phyloP scores from a whole-genome alignment of 2,113 vertebrate species.

The Hemichromis elongatus region DNA sequence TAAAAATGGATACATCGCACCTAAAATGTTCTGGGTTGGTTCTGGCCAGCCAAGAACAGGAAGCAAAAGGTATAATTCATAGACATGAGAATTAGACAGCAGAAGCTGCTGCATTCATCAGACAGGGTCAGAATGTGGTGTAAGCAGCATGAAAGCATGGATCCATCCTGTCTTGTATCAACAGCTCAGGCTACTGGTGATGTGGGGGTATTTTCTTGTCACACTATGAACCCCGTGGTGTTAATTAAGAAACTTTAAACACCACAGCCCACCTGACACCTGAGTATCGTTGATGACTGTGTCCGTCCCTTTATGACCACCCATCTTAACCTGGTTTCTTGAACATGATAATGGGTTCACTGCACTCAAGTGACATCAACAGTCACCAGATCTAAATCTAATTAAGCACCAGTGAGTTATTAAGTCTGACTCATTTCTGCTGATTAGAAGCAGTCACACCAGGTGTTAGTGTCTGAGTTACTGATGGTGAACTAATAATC shows the following conservation, averaged over 20 bases:
- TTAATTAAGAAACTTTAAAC: neutral
- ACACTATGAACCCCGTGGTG: neutral
- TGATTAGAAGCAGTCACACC: neutral
- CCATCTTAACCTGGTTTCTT: neutral
- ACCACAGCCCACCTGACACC: neutral
- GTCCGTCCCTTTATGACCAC: neutral
- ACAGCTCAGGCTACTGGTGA: neutral
- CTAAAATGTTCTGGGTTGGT: neutral
- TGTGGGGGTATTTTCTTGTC: fast-evolving
- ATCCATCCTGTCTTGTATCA: neutral
- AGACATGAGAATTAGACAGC: neutral
- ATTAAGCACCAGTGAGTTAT: neutral
- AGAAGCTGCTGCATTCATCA: neutral
- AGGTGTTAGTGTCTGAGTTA: neutral
- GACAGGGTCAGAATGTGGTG: neutral
- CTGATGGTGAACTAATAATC: neutral
- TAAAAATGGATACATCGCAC: neutral
- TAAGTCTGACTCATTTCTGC: neutral
- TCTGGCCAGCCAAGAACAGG: neutral
- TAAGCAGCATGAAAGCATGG: neutral
- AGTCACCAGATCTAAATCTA: neutral
- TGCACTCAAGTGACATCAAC: neutral
- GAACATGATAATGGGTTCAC: neutral
- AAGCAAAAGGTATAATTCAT: neutral
- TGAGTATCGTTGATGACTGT: neutral